Percentiles rank a stretch among this genome's conserved stretches.
Conservation (phyloP, 37 sponge, comb jelly and placozoan genomes). For the Agelas oroides region DNA sequence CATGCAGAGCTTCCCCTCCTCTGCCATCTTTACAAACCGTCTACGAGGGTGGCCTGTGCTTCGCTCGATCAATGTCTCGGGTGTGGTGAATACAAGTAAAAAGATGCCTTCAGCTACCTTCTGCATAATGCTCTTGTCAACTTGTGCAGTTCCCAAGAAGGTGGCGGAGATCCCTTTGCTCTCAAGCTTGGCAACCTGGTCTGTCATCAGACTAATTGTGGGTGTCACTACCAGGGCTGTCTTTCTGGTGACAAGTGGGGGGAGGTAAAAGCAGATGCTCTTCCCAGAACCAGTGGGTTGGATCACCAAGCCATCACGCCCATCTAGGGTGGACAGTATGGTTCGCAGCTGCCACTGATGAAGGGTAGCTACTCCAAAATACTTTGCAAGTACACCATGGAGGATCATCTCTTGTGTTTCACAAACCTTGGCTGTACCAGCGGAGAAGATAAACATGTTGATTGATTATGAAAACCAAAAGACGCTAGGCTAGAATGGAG, state of each 20-base stretch:
- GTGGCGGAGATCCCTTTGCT: too few relatives aligned
- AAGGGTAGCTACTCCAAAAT: constrained; percentile 7
- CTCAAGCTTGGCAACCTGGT: neutral
- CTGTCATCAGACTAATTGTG: constrained; percentile 36
- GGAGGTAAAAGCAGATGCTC: constrained; percentile 17
- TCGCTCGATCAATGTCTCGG: too few relatives aligned
- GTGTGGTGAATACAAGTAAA: too few relatives aligned
- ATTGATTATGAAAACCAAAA: too few relatives aligned
- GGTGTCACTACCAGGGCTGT: constrained; percentile 34
- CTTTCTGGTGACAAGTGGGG: neutral
- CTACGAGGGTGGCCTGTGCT: neutral
- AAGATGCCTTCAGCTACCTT: too few relatives aligned
- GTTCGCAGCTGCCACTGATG: constrained; percentile 13
- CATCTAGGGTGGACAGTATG: neutral
- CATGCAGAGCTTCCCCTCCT: neutral
- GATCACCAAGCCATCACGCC: constrained; percentile 6
- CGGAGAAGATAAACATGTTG: too few relatives aligned
- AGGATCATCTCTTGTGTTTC: too few relatives aligned
- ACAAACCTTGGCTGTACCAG: too few relatives aligned
- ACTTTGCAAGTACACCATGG: too few relatives aligned
- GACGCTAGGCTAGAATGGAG: too few relatives aligned
- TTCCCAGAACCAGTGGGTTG: constrained; percentile 42
- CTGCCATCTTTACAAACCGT: constrained; percentile 2
- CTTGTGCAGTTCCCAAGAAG: too few relatives aligned
- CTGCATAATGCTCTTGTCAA: too few relatives aligned